These are phyloP conservation scores for Cololabis saira DNA, from an alignment of 2,113 vertebrate species.

Conservation along the genomic window DNA sequence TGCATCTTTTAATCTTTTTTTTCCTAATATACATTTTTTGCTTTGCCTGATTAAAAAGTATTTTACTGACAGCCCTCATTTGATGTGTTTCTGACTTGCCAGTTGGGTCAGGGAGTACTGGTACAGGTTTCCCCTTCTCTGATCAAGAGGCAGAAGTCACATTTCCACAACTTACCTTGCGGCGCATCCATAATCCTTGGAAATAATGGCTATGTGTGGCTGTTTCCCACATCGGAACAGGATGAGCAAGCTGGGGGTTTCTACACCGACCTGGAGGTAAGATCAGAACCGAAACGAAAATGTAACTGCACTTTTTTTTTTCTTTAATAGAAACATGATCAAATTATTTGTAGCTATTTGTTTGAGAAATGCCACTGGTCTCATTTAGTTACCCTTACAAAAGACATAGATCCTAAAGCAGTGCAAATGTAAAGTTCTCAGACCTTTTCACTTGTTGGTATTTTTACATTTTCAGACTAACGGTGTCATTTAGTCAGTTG, in stretches of 20 bases:
- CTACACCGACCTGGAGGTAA: constrained; percentile 88
- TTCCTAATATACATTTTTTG: not conserved
- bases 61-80: not conserved
- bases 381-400: no score
- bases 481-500: no score
- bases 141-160: constrained; percentile 95
- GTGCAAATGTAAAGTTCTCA: no score
- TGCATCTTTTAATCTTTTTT: not conserved
- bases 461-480: no score
- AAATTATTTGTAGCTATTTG: no score
- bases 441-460: no score
- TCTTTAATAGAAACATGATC: no score
- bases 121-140: constrained; percentile 94
- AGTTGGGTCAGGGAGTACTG: constrained; percentile 94
- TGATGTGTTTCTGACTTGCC: constrained; percentile 13
- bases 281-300: not conserved
- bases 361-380: no score
- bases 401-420: no score
- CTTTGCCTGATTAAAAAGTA: not conserved
- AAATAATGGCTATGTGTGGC: constrained; percentile 96
- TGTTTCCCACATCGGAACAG: constrained; percentile 89
- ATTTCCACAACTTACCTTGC: constrained; percentile 95
- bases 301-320: not conserved
- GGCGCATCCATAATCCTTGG: constrained; percentile 94
- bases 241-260: constrained; percentile 93